Conservation (phyloP, 2,797 vertebrate species). For the Amblyopsis hoosieri region DNA sequence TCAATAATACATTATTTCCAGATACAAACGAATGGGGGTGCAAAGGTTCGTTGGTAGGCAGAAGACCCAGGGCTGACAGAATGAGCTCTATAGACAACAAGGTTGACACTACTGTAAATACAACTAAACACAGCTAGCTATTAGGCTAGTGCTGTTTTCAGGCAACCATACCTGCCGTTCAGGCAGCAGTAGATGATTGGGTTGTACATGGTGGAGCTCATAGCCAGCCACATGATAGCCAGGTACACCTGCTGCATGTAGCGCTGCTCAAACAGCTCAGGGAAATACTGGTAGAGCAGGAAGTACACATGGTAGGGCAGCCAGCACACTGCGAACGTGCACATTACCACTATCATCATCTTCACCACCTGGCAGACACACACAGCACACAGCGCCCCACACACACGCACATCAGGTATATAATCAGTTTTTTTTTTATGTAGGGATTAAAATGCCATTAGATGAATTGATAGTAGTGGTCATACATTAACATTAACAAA, state of each 20-base stretch:
- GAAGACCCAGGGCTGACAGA: too few species aligned
- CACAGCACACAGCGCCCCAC: constrained; percentile 41
- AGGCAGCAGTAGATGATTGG: constrained; percentile 90
- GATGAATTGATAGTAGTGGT: constrained; percentile 14
- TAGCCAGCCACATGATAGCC: constrained; percentile 86
- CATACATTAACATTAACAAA: background rate
- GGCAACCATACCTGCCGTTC: constrained; percentile 79
- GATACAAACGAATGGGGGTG: too few species aligned
- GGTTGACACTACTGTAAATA: too few species aligned
- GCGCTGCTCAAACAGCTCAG: constrained; percentile 77
- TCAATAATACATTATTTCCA: too few species aligned
- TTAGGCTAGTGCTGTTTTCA: too few species aligned
- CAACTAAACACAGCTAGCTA: too few species aligned
- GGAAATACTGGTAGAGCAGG: constrained; percentile 71
- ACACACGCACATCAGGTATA: constrained; percentile 31
- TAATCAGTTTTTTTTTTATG: constrained; percentile 25
- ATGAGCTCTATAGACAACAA: too few species aligned
- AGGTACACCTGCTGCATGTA: constrained; percentile 90
- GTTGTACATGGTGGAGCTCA: constrained; percentile 91
- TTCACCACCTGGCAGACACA: constrained; percentile 83
- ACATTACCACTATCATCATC: constrained; percentile 90
- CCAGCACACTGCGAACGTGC: constrained; percentile 89
- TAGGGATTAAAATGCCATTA: constrained; percentile 46
- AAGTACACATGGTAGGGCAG: constrained; percentile 89
- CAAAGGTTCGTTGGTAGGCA: too few species aligned